Base-by-base conservation (phyloP, 2,113 vertebrate genomes). In the Nycticryphes semicollaris region DNA sequence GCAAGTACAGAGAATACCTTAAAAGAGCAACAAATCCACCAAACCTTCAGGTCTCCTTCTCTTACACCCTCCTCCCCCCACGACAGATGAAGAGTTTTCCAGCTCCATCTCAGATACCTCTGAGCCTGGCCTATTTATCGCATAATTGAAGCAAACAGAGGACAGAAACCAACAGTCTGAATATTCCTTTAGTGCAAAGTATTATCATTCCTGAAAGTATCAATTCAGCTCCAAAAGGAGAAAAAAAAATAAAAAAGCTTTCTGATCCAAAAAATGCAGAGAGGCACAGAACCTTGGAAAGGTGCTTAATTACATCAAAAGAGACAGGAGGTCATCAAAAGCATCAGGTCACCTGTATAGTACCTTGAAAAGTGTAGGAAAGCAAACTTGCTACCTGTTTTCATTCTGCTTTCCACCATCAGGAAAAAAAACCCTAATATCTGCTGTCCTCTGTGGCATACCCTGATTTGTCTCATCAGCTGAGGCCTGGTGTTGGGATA, bases 361-460 rank as follows among this genome's bases (percentile, higher is more conserved):
- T 1, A 3, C 28, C 19, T 41, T 74, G 43, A 87, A 74, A 84
- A 67, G 9, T 18, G 11, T 23, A 28, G 30, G 16, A 85, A 28
- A 78, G 24, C 3, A 2, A 93, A 73, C 1, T 21, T 35, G 41
- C 9, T 3, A 10, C 11, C 27, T 39, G 19, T 10, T 24, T 73
- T 86, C 27, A 22, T 57, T 84, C 30, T 60, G 35, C 41, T 87
- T 75, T 19, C 8, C 6, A 39, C 69, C 17, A 69, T 21, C 27
- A 74, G 56, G 19, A n/a, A 76, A 17, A 72, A 39, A 56, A 57
- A 17, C 4, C 18, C 24, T 14, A n/a, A 9, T 5, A 45, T 41
- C 19, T 45, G 1, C 14, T 31, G 6, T 16, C 25, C 1, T 3
- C 8, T 56, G 1, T 9, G 37, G 2, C 20, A 47, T 13, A 45